A percentile compares a stretch with the other conserved stretches of the same genome.
Evolutionary conservation across 2,888 invertebrate genomes (phyloP).

Genomic region (Eumerus sabulonum): DNA sequence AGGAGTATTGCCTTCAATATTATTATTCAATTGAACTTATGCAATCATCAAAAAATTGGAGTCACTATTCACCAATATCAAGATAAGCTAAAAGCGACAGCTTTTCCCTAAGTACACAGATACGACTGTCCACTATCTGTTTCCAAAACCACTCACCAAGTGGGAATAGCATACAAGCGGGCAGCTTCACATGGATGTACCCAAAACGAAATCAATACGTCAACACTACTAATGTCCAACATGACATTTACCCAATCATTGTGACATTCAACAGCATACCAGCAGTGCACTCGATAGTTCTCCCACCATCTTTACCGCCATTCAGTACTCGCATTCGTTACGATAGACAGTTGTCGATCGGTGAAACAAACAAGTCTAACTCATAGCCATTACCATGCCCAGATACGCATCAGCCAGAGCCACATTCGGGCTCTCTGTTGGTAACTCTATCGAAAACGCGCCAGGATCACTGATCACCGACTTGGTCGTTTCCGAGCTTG

Average conservation of each 20-base stretch:
- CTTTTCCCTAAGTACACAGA: no score
- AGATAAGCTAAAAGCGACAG: no score
- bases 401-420: slow-evolving; percentile 23
- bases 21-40: no score
- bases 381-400: slow-evolving; percentile 38
- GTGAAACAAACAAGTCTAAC: neutral
- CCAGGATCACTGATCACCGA: slow-evolving; percentile 45
- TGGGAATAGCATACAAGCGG: slow-evolving; percentile 6
- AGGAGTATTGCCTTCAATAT: no score
- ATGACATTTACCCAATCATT: slow-evolving; percentile 67
- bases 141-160: no score
- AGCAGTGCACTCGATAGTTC: slow-evolving; percentile 54
- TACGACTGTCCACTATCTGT: no score
- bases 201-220: slow-evolving; percentile 63
- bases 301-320: slow-evolving; percentile 13
- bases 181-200: slow-evolving; percentile 49
- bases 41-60: no score
- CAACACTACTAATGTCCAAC: slow-evolving; percentile 63
- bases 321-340: no score
- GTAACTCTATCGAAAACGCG: neutral
- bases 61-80: no score
- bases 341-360: no score
- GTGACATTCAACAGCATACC: slow-evolving; percentile 67
- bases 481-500: slow-evolving; percentile 40
- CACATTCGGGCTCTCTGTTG: no score